Percentiles rank a stretch among this genome's conserved stretches.
These are phyloP conservation scores for Rhizoglyphus robini DNA, from an alignment of 1,140 invertebrate species.

Conservation along the genomic window DNA sequence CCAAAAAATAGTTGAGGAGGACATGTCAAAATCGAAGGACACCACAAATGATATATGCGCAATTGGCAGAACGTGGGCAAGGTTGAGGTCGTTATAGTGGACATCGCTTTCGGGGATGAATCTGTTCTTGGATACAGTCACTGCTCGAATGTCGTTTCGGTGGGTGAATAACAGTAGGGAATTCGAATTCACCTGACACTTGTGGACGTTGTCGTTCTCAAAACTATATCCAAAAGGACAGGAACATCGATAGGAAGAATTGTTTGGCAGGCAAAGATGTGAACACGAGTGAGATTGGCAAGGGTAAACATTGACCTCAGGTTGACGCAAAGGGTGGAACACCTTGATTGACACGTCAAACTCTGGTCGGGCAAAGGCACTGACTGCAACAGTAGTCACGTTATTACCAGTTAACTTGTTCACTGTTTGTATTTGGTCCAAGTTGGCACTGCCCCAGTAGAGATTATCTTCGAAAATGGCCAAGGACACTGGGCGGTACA, in stretches of 20 bases:
- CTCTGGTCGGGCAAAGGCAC: conserved; percentile 35
- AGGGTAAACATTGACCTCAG: conserved; percentile 36
- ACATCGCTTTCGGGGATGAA: conserved; percentile 20
- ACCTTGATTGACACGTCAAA: conserved; percentile 56
- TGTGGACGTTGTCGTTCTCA: conserved; percentile 43
- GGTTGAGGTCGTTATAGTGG: conserved; percentile 53
- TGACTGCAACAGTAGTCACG: background rate
- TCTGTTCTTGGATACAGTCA: background rate
- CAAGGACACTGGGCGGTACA: conserved; percentile 75
- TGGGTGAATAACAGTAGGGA: conserved; percentile 60
- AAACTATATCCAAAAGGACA: conserved; percentile 81
- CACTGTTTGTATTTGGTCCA: background rate
- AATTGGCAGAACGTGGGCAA: conserved; percentile 63
- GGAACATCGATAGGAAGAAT: conserved; percentile 51
- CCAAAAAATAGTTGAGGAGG: conserved; percentile 76
- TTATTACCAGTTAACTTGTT: conserved; percentile 2
- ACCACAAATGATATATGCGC: conserved; percentile 69
- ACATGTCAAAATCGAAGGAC: conserved; percentile 80
- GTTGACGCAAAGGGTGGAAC: conserved; percentile 54
- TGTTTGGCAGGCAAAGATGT: conserved; percentile 57
- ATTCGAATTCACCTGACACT: conserved; percentile 55
- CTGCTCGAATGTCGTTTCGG: conserved; percentile 34
- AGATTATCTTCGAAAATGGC: conserved; percentile 49
- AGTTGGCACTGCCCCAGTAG: conserved; percentile 59
- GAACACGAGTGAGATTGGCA: conserved; percentile 61